These are phyloP conservation scores for Hemitrygon akajei DNA, from an alignment of 2,797 vertebrate genomes.

Conservation along the genomic window DNA sequence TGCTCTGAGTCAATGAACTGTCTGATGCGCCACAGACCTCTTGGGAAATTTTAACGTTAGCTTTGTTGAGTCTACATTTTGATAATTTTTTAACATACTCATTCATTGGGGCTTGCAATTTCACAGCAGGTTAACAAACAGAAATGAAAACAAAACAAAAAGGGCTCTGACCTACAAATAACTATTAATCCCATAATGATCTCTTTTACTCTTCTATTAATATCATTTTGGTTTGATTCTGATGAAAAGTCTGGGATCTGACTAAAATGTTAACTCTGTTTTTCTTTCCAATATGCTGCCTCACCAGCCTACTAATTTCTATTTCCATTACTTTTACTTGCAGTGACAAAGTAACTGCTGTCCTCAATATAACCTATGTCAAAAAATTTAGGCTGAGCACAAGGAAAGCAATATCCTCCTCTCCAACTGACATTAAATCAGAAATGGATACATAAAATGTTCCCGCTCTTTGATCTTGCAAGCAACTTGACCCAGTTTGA, in stretches of 20 bases:
- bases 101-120: neutral
- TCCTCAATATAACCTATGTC: neutral
- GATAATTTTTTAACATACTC: neutral
- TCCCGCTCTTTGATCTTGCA: neutral
- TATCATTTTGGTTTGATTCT: neutral
- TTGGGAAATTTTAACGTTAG: constrained; percentile 6
- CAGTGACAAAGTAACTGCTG: neutral
- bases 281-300: too few species aligned
- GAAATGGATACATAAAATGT: neutral
- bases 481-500: neutral
- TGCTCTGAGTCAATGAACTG: neutral
- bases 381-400: neutral
- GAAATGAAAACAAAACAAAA: neutral
- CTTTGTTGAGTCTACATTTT: neutral
- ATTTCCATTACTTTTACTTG: neutral
- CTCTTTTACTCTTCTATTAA: neutral
- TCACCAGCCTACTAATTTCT: too few species aligned
- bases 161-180: neutral
- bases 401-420: neutral
- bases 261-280: too few species aligned
- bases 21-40: too few species aligned
- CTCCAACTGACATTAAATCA: neutral
- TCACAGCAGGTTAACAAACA: neutral
- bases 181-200: neutral
- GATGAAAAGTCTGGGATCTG: too few species aligned